Conservation (phyloP, 2,113 vertebrate species). For the Syngnathus typhle region DNA sequence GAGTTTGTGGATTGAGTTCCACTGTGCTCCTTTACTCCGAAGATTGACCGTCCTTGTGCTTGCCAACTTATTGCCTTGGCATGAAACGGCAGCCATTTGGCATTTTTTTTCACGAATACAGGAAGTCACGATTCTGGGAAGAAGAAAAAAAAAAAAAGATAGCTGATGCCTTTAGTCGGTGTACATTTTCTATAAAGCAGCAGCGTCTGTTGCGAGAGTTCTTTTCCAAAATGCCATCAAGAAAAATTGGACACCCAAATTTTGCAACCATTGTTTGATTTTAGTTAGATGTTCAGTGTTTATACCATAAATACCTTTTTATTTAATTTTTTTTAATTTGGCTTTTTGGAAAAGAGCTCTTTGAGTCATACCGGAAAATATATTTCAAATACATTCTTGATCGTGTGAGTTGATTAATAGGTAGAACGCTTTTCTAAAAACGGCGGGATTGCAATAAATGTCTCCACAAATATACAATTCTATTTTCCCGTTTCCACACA, state of each 20-base stretch:
- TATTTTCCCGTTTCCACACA: not conserved
- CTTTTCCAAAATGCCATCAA: not conserved
- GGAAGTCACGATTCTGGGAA: not conserved
- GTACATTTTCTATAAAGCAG: not conserved
- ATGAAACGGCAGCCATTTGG: not conserved
- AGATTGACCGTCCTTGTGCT: not conserved
- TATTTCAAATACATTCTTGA: conserved; percentile 2
- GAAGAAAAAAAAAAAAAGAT: not conserved
- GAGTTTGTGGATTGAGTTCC: not conserved
- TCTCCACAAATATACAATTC: not conserved
- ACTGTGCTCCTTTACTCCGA: not conserved
- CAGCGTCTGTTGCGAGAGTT: not conserved
- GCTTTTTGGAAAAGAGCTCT: not conserved
- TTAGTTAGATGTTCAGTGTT: not conserved
- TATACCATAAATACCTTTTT: not conserved
- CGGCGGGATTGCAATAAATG: not conserved
- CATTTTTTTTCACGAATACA: not conserved
- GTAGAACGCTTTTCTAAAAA: not conserved
- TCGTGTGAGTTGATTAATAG: not conserved
- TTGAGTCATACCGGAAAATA: not conserved
- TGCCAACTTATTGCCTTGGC: not conserved
- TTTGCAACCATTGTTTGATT: not conserved
- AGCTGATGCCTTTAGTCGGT: not conserved
- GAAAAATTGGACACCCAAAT: not conserved
- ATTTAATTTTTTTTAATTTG: not conserved